Conservation (phyloP, 2,113 vertebrate genomes). For the Pteruthius melanotis region DNA sequence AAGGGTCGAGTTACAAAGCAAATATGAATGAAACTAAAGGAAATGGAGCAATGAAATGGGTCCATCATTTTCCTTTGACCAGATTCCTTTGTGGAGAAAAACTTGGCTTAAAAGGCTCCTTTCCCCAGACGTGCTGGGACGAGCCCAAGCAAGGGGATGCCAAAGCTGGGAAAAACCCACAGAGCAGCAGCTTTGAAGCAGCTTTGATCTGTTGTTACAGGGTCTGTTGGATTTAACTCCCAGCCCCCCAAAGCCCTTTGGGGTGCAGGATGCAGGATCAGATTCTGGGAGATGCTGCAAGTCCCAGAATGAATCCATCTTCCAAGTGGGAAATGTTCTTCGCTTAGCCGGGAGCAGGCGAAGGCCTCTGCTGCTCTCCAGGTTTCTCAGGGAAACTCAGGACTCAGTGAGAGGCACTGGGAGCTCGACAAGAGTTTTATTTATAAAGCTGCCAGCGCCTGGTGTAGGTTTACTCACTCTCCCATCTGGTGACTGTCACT, state of each 20-base stretch:
- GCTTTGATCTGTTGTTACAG: neutral
- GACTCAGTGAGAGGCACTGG: neutral
- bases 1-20: neutral
- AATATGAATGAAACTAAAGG: neutral
- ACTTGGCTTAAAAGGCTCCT: neutral
- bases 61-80: neutral
- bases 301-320: neutral
- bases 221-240: neutral
- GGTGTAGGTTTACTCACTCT: slow-evolving; percentile 47
- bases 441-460: slow-evolving; percentile 22
- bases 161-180: neutral
- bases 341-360: rapidly evolving
- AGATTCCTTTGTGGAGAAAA: neutral
- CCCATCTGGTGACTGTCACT: slow-evolving; percentile 38
- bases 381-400: neutral
- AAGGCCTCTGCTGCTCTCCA: neutral
- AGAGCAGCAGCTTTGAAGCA: neutral
- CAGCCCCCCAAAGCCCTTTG: rapidly evolving
- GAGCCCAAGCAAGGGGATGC: neutral
- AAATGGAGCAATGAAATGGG: neutral
- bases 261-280: neutral
- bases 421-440: slow-evolving; percentile 1
- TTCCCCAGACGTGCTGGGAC: neutral
- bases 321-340: neutral
- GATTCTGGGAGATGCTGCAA: neutral